phyloP scores from a whole-genome alignment of 2,797 vertebrate species.

The Cryptoprocta ferox region DNA sequence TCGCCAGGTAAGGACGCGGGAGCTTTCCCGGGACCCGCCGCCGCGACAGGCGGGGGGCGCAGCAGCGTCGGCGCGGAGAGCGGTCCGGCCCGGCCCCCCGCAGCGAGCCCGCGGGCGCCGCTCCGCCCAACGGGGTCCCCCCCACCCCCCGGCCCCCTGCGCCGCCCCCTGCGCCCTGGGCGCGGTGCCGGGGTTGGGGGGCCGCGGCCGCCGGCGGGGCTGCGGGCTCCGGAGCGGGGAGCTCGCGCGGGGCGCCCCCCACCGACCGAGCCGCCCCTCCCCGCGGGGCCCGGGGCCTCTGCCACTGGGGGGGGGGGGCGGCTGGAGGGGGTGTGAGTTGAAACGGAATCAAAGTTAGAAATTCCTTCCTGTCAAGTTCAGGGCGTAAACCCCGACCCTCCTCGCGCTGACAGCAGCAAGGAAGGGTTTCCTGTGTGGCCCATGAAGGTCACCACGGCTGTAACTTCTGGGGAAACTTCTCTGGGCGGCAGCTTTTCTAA shows the following conservation, averaged over 20 bases:
- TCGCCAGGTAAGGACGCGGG: constrained; percentile 66
- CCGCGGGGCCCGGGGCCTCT: no score
- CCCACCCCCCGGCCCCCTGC: background rate
- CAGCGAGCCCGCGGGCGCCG: background rate
- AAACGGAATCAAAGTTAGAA: constrained; percentile 3
- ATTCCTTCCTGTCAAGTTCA: background rate
- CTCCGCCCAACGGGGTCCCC: background rate
- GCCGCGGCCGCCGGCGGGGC: background rate
- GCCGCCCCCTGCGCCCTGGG: background rate
- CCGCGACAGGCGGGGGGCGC: background rate
- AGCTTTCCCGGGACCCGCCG: background rate
- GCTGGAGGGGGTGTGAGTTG: background rate
- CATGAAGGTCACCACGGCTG: constrained; percentile 49
- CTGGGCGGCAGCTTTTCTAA: background rate
- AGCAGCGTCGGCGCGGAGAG: background rate
- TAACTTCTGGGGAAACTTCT: constrained; percentile 67
- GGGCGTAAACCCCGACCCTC: background rate
- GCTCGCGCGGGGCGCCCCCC: background rate
- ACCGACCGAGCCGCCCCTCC: background rate
- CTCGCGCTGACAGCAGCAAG: background rate
- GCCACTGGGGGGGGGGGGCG: no score
- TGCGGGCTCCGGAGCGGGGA: background rate
- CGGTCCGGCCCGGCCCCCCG: background rate
- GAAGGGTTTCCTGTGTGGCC: background rate
- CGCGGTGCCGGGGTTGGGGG: no score